phyloP scores from a whole-genome alignment of 2,113 vertebrate species.

The Chlorodrepanis virens region DNA sequence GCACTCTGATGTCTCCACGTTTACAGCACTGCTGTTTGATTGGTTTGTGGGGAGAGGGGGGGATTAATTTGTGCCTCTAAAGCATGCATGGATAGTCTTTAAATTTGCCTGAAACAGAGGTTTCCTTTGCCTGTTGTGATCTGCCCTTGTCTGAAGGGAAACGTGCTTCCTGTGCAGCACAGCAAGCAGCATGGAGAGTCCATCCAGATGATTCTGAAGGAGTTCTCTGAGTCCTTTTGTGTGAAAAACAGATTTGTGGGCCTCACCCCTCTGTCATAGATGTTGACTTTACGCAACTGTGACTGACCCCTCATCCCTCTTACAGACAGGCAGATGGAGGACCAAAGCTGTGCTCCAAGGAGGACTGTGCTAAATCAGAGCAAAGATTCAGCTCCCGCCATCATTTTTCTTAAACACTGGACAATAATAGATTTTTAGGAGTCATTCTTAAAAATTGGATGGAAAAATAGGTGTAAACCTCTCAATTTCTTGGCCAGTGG shows the following conservation, averaged over 20 bases:
- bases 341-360: neutral
- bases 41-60: slow-evolving; percentile 23
- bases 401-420: neutral
- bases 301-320: neutral
- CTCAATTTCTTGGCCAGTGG: neutral
- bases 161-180: neutral
- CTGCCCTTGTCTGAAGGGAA: slow-evolving; percentile 34
- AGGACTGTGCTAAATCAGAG: neutral
- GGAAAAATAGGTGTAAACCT: neutral
- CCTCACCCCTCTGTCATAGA: neutral
- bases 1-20: slow-evolving; percentile 36
- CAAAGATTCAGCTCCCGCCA: neutral
- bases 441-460: accelerated
- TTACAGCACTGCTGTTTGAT: slow-evolving; percentile 74
- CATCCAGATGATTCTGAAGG: neutral
- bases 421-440: neutral
- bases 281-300: neutral
- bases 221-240: neutral
- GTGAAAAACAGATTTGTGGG: neutral
- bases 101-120: slow-evolving; percentile 70
- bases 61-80: slow-evolving; percentile 77
- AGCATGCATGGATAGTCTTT: slow-evolving; percentile 84
- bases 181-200: neutral
- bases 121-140: slow-evolving; percentile 19
- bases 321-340: neutral